Percentiles rank a stretch among this genome's conserved stretches.
Conservation (phyloP, 2,888 invertebrate genomes). For the Papilio protenor region DNA sequence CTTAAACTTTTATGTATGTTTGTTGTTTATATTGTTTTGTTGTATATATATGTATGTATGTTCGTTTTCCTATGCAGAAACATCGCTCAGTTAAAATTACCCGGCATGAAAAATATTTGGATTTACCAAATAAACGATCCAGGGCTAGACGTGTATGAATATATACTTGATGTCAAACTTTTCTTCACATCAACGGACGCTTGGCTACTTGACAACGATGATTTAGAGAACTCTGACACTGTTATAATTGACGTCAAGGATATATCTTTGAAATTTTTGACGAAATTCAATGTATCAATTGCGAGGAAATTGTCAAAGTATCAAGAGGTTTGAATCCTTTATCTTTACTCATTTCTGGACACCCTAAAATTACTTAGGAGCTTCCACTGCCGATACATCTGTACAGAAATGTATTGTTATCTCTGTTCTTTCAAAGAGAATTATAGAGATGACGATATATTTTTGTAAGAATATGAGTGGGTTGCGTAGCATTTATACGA, state of each 20-base stretch:
- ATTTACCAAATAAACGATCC: slow-evolving; percentile 79
- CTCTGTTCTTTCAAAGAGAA: not conserved
- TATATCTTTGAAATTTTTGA: slow-evolving; percentile 69
- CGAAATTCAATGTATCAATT: slow-evolving; percentile 86
- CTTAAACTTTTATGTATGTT: not conserved
- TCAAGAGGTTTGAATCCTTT: slow-evolving; percentile 75
- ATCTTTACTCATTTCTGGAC: not conserved
- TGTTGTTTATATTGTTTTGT: not conserved
- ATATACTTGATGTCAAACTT: slow-evolving; percentile 64
- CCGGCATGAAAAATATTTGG: slow-evolving; percentile 67
- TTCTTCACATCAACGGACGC: slow-evolving; percentile 69
- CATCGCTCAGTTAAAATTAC: slow-evolving; percentile 60
- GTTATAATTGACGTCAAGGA: slow-evolving; percentile 73
- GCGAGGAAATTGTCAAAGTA: slow-evolving; percentile 86
- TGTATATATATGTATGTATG: not conserved
- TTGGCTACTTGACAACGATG: slow-evolving; percentile 61
- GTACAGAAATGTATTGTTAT: not conserved
- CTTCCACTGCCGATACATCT: not conserved
- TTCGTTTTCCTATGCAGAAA: slow-evolving; percentile 61
- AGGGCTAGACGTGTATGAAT: slow-evolving; percentile 71
- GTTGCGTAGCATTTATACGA: not conserved
- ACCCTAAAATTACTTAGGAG: not conserved
- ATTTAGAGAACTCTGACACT: slow-evolving; percentile 63
- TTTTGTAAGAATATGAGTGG: not conserved
- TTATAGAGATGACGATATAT: not conserved